Conservation (phyloP, 2,113 vertebrate species). For the Guaruba guarouba region DNA sequence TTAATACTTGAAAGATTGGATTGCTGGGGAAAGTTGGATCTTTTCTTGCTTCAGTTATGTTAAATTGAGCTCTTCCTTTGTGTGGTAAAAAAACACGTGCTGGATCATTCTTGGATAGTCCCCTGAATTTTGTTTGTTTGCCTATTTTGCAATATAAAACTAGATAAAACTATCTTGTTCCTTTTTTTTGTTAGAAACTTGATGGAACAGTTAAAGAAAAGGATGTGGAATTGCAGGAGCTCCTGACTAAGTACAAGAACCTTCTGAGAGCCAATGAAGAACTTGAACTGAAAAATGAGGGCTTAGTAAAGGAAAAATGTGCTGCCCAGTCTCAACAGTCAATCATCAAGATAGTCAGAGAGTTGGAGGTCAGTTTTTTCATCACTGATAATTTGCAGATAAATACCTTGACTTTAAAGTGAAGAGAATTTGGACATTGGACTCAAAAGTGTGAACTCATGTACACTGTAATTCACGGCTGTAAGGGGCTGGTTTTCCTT, state of each 20-base stretch:
- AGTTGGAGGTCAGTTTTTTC: conserved; percentile 79
- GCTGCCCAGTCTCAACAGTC: conserved; percentile 80
- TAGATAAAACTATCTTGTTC: background rate
- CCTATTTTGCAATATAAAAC: background rate
- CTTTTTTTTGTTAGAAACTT: conserved; percentile 77
- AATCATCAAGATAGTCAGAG: conserved; percentile 77
- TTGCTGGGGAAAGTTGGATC: background rate
- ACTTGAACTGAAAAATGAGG: conserved; percentile 79
- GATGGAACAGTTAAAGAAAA: conserved; percentile 82
- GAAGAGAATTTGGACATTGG: background rate
- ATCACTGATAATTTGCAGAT: background rate
- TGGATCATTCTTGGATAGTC: background rate
- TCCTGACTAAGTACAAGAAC: conserved; percentile 77
- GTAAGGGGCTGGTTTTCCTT: background rate
- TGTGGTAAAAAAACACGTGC: background rate
- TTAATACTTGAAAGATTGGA: background rate
- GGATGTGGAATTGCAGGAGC: conserved; percentile 82
- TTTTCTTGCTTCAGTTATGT: background rate
- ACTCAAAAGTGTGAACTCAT: background rate
- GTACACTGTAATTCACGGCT: background rate
- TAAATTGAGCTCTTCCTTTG: background rate
- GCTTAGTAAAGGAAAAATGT: conserved; percentile 80
- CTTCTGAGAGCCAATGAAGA: conserved; percentile 80
- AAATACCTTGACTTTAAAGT: background rate
- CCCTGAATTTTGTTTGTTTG: background rate